These are phyloP conservation scores for Arctocebus calabarensis DNA, from an alignment of 2,797 vertebrate genomes.

Conservation along the genomic window DNA sequence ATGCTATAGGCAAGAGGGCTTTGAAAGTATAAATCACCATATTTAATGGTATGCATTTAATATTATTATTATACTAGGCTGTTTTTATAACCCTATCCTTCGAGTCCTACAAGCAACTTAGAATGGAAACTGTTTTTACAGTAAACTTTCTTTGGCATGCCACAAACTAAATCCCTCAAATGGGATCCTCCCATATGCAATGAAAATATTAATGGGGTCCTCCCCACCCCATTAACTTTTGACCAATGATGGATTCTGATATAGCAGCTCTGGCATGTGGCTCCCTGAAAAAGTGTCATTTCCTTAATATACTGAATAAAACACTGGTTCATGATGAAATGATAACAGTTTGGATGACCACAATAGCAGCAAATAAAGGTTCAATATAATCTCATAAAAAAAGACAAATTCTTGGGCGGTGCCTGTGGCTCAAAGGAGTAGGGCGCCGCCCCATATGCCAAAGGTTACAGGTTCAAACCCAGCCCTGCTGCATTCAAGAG, in stretches of 20 bases:
- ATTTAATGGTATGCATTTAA: not conserved
- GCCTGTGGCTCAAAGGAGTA: too few relatives aligned
- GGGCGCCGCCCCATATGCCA: too few relatives aligned
- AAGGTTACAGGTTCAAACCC: too few relatives aligned
- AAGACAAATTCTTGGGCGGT: not conserved
- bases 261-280: not conserved
- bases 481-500: too few relatives aligned
- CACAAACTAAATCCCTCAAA: constrained; percentile 18
- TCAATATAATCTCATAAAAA: constrained; percentile 47
- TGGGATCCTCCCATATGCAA: not conserved
- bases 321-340: not conserved
- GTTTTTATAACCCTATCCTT: not conserved
- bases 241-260: constrained; percentile 13
- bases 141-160: not conserved
- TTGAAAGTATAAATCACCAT: not conserved
- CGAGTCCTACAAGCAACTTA: not conserved
- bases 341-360: constrained; percentile 26
- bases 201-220: constrained; percentile 13
- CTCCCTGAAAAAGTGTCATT: constrained; percentile 60
- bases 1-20: not conserved
- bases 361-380: constrained; percentile 35
- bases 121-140: constrained; percentile 15
- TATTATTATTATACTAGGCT: not conserved
- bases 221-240: constrained; percentile 10
- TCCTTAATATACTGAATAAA: constrained; percentile 36